These are phyloP conservation scores for Poecilia latipinna DNA, from an alignment of 2,113 vertebrate species.

Conservation along the genomic window DNA sequence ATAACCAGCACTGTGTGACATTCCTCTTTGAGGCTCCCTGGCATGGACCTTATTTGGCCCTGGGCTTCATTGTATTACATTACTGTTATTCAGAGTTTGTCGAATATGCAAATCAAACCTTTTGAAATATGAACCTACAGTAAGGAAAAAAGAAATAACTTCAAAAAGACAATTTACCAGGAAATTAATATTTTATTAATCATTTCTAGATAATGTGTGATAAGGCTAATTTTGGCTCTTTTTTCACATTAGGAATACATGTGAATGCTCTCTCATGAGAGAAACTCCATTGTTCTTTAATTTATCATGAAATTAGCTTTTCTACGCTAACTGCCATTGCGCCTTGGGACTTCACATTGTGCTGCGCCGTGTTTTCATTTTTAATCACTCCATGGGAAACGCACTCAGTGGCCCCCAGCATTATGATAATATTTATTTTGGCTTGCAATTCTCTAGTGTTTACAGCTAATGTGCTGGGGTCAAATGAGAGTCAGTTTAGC, in stretches of 20 bases:
- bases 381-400: constrained; percentile 77
- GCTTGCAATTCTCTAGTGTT: constrained; percentile 73
- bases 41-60: not conserved
- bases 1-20: not conserved
- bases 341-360: constrained; percentile 69
- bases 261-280: constrained; percentile 63
- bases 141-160: constrained; percentile 28
- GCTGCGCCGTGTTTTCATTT: constrained; percentile 67
- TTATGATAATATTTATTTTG: constrained; percentile 80
- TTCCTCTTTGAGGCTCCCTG: constrained; percentile 8
- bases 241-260: constrained; percentile 71
- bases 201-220: constrained; percentile 75
- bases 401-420: constrained; percentile 66
- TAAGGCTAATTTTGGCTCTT: constrained; percentile 73
- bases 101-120: constrained; percentile 62
- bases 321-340: constrained; percentile 61
- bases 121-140: constrained; percentile 63
- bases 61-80: constrained; percentile 31
- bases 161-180: constrained; percentile 43
- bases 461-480: constrained; percentile 68
- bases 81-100: constrained; percentile 60
- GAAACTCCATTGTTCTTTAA: constrained; percentile 65
- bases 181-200: constrained; percentile 82
- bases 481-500: constrained; percentile 72
- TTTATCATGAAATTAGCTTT: constrained; percentile 77